Base-by-base conservation (phyloP, 2,113 vertebrate genomes). In the Sinocyclocheilus grahami region DNA sequence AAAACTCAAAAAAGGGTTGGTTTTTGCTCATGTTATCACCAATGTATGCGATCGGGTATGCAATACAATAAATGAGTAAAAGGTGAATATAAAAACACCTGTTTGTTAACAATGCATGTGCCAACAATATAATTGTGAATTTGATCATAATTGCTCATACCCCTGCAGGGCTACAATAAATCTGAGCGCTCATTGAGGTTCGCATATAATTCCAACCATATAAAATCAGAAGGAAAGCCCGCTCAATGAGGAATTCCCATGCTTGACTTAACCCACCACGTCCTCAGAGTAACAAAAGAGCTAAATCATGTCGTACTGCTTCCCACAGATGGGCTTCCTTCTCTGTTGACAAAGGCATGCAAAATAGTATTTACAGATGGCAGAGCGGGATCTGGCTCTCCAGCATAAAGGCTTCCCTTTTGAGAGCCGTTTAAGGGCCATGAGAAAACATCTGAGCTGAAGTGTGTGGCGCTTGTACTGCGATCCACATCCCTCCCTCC, bases 301-400 rank as follows among this genome's bases (percentile, higher is more conserved):
- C 30, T 79, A 87, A 87, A 88, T 88, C 87, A 89, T 37, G 76
- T 63, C 82, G 30, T 20, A 62, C 69, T 84, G 85, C 83, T 71
- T 89, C 69, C 51, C 87, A 87, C 82, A 89, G 86, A 91, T 83
- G 86, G 85, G 72, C 79, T 37, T 16, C 65, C 74, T 87, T 55
- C 85, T 87, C 69, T 88, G 82, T 89, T 55, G 37, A 89, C 80
- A 81, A 67, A 72, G 71, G 86, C 78, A 83, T 84, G 85, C 79
- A 78, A 88, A 89, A 88, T 87, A 88, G 82, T 86, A 87, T 86
- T 86, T 91, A 89, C 82, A 88, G 86, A 91, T 42, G 88, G 81
- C 84, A 89, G 76, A 89, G 65, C 55, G 30, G 63, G 82, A 55
- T 60, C 51, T 33, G 58, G 62, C 10, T 77, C 72, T 39, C 30